These are phyloP conservation scores for Mirza zaza DNA, from an alignment of 2,113 vertebrate species.

Conservation along the genomic window DNA sequence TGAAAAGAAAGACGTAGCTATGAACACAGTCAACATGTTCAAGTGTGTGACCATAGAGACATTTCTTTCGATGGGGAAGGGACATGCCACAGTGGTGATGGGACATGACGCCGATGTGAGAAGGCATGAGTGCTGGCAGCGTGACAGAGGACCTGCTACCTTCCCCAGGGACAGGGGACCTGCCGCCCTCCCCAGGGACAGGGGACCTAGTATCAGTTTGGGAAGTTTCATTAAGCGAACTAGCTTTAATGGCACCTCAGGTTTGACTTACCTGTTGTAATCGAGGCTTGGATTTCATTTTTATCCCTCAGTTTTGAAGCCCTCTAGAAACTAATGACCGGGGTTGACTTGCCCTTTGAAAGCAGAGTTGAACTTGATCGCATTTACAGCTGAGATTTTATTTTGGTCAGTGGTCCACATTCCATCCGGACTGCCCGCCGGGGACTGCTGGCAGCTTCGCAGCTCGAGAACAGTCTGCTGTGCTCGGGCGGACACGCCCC, in stretches of 20 bases:
- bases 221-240: accelerated
- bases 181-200: too few relatives aligned
- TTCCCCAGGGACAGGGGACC: too few relatives aligned
- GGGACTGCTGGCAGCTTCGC: accelerated
- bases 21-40: not conserved
- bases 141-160: too few relatives aligned
- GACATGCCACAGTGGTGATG: too few relatives aligned
- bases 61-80: accelerated
- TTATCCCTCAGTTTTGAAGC: not conserved
- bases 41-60: too few relatives aligned
- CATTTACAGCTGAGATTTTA: not conserved
- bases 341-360: not conserved
- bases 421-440: accelerated
- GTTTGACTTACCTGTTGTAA: accelerated
- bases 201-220: accelerated
- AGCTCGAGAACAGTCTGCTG: not conserved
- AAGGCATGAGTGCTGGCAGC: too few relatives aligned
- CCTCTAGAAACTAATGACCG: not conserved
- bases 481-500: accelerated
- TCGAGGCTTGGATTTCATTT: not conserved
- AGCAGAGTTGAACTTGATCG: not conserved
- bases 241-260: accelerated
- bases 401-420: accelerated
- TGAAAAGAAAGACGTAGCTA: not conserved
- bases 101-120: accelerated